phyloP scores from a whole-genome alignment of 2,113 vertebrate genomes.

The Salvelinus fontinalis region DNA sequence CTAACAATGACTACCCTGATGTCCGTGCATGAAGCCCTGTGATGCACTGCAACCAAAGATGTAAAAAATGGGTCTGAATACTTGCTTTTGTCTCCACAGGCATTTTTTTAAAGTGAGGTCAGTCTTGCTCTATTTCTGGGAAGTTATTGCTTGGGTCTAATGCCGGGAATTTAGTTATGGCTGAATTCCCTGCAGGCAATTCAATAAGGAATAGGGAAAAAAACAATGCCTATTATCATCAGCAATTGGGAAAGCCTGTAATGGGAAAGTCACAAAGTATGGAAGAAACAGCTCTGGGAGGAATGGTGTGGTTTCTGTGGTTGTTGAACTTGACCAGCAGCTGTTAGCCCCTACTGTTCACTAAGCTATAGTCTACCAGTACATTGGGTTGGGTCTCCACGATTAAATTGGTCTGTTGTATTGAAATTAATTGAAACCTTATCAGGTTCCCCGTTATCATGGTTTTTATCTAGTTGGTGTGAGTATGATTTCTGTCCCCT shows the following conservation, averaged over 20 bases:
- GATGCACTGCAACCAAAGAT: slow-evolving; percentile 48
- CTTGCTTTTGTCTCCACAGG: slow-evolving; percentile 51
- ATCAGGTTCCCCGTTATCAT: too few species aligned
- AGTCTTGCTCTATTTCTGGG: slow-evolving; percentile 37
- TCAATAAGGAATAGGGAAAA: slow-evolving; percentile 5
- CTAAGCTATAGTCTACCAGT: too few species aligned
- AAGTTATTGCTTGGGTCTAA: slow-evolving; percentile 20
- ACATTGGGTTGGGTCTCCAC: too few species aligned
- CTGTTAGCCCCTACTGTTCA: neutral
- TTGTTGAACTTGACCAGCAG: neutral
- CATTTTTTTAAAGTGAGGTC: too few species aligned
- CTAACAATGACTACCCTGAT: slow-evolving; percentile 23
- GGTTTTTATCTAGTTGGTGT: too few species aligned
- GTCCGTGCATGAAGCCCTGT: slow-evolving; percentile 26
- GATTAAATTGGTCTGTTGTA: too few species aligned
- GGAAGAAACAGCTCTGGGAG: neutral
- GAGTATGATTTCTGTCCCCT: neutral
- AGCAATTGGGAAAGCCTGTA: slow-evolving; percentile 24
- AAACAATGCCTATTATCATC: slow-evolving; percentile 41
- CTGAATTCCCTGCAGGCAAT: slow-evolving; percentile 21
- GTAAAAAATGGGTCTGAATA: slow-evolving; percentile 44
- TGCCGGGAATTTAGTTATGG: slow-evolving; percentile 37
- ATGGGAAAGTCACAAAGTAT: slow-evolving; percentile 20
- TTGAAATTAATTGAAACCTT: neutral
- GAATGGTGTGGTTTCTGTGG: too few species aligned